Conservation (phyloP, 2,797 vertebrate genomes). For the Streptopelia turtur region DNA sequence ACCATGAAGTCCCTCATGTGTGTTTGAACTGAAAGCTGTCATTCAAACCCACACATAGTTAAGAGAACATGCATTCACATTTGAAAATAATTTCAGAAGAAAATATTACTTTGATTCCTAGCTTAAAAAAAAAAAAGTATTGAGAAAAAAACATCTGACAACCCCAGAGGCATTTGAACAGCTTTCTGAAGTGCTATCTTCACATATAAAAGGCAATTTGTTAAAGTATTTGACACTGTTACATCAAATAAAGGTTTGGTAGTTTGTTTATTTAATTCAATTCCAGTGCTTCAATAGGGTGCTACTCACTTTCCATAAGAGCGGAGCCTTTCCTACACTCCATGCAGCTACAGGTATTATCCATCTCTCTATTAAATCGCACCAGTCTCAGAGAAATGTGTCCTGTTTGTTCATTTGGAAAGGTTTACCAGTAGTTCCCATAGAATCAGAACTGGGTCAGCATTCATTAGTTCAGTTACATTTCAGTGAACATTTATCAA, state of each 20-base stretch:
- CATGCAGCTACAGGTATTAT: background rate
- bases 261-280: constrained; percentile 43
- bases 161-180: background rate
- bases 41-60: background rate
- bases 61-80: background rate
- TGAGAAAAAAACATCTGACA: background rate
- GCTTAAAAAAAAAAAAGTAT: background rate
- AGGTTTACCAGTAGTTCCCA: background rate
- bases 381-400: background rate
- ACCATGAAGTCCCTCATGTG: background rate
- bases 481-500: background rate
- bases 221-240: constrained; percentile 5
- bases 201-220: background rate
- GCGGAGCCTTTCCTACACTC: background rate
- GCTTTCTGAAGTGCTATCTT: background rate
- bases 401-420: background rate
- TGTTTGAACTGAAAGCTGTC: background rate
- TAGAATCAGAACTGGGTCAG: background rate
- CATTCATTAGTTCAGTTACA: background rate
- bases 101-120: background rate
- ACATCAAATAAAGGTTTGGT: background rate
- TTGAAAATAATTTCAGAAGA: background rate
- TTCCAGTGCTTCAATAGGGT: constrained; percentile 37
- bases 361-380: background rate
- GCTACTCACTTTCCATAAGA: background rate